phyloP scores from a whole-genome alignment of 2,888 invertebrate species.

The Artemia sinica region DNA sequence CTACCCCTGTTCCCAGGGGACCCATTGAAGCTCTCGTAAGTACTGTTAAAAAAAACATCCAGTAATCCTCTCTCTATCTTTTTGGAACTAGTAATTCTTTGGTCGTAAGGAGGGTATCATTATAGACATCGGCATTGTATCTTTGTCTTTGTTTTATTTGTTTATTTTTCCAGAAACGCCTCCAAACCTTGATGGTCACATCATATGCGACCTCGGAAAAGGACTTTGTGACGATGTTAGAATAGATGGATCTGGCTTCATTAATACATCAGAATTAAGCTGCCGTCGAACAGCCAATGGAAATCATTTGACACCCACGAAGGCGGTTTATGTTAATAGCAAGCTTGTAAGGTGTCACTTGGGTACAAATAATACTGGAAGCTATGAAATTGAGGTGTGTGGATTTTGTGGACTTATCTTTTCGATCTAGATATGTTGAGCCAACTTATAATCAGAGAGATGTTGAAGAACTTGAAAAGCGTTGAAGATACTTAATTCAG shows the following conservation, averaged over 20 bases:
- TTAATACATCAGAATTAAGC: slow-evolving; percentile 3
- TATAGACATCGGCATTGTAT: background rate
- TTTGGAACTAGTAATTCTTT: too few relatives aligned
- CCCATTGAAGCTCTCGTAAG: too few relatives aligned
- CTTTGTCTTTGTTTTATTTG: background rate
- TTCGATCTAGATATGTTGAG: too few relatives aligned
- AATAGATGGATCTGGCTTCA: background rate
- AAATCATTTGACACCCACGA: background rate
- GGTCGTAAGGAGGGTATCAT: too few relatives aligned
- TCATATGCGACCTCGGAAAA: background rate
- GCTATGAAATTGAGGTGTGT: background rate
- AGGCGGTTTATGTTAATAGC: background rate
- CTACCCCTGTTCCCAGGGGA: too few relatives aligned
- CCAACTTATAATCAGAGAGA: too few relatives aligned
- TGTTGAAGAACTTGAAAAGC: too few relatives aligned
- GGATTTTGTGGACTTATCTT: too few relatives aligned
- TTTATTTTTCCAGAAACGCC: background rate
- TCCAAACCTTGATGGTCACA: background rate
- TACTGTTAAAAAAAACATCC: too few relatives aligned
- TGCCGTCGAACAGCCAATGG: background rate
- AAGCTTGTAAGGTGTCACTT: background rate
- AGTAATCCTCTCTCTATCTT: too few relatives aligned
- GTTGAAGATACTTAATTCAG: too few relatives aligned
- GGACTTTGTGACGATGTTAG: background rate
- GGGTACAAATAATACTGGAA: background rate